A percentile compares a stretch with the other conserved stretches of the same genome.
Evolutionary conservation across 2,888 invertebrate species (phyloP).

Genomic region (Linnaemya vulpina): DNA sequence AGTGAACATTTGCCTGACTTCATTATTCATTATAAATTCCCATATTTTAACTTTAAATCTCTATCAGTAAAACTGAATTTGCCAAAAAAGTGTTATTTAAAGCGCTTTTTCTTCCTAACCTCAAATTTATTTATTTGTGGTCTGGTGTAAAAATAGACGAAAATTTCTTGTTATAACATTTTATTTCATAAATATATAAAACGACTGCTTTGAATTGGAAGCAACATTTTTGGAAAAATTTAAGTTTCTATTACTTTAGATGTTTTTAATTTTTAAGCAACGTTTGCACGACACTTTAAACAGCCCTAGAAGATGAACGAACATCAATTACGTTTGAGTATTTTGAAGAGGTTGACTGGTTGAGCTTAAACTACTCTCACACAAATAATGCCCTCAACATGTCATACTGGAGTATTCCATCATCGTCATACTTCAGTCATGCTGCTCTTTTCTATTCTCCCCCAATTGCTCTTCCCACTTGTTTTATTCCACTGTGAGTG

Average conservation of each 20-base stretch:
- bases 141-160: no score
- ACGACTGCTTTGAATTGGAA: no score
- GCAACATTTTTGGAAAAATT: not conserved
- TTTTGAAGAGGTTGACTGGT: constrained; percentile 32
- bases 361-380: constrained; percentile 31
- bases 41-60: no score
- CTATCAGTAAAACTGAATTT: no score
- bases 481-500: not conserved
- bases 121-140: no score
- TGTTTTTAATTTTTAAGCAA: not conserved
- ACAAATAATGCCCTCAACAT: constrained; percentile 49
- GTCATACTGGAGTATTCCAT: constrained; percentile 10
- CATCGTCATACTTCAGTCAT: constrained; percentile 20
- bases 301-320: constrained; percentile 25
- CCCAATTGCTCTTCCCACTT: not conserved
- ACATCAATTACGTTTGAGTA: constrained; percentile 17
- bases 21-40: no score
- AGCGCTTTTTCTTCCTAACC: no score
- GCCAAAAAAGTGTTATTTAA: no score
- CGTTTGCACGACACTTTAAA: not conserved
- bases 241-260: no score
- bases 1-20: no score
- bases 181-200: no score
- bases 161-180: no score
- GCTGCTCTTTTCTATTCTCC: constrained; percentile 28